Base-by-base conservation (phyloP, 2,113 vertebrate genomes). In the Cheilinus undulatus region DNA sequence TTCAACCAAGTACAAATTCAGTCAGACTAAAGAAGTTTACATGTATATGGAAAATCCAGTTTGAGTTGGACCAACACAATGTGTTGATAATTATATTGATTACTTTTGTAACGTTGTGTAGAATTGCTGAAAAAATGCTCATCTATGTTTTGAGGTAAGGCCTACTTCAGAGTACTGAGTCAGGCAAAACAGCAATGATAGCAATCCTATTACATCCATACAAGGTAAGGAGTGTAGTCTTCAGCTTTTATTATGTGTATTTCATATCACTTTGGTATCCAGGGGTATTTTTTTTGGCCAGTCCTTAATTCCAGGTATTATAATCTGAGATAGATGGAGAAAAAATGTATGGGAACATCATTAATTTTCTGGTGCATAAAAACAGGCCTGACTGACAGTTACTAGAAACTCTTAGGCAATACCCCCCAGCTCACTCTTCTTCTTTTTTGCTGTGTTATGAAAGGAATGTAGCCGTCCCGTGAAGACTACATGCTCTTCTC, bases 381-480 rank as follows among this genome's bases (percentile, higher is more conserved):
- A 43, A 42, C 67, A 62, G 19, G 12, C 45, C 52, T 53, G 26
- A 52, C 50, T 26, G 27, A 69, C 34, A 62, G 15, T 50, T 15
- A 19, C 28, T 63, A 27, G n/a, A 69, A 63, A 48, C 54, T 49
- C 28, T 13, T 49, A 54, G 27, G 20, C n/a, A 9, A 57, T 38
- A 5, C 40, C 60, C 40, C 15, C 28, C 66, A 12, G 40, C 46
- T 52, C 24, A 69, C 72, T 78, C 36, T 60, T 82, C 54, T 46
- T 77, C 62, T 52, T n/a, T 8, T n/a, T 42, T 56, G 65, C 73
- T 69, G 20, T 73, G 59, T 61, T 75, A 68, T 77, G 63, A 83
- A 68, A 74, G 74, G 86, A 88, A 88, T 88, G 63, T 70, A 75
- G 66, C 79, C 51, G 46, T 53, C 56, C 76, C 28, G 9, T 72